Conservation (phyloP, 2,113 vertebrate genomes). For the Mus spicilegus region DNA sequence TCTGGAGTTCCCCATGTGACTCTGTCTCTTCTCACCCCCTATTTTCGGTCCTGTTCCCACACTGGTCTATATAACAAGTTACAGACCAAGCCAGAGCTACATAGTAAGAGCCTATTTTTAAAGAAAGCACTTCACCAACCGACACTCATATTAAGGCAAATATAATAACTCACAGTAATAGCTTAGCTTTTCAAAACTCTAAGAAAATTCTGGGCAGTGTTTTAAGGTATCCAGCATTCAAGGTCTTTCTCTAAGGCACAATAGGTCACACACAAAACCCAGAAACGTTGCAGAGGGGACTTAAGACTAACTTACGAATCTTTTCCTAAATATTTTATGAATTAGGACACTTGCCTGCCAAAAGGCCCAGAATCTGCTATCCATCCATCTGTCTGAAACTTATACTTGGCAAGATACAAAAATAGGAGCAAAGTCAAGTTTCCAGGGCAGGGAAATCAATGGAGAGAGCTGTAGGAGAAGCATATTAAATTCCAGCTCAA, state of each 20-base stretch:
- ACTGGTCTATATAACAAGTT: not conserved
- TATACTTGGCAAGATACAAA: conserved; percentile 46
- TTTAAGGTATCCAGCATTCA: not conserved
- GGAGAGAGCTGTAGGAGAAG: not conserved
- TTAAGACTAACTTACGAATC: not conserved
- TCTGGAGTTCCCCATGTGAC: no score
- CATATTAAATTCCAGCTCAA: conserved; percentile 56
- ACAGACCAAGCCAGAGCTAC: no score
- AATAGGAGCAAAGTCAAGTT: conserved; percentile 46
- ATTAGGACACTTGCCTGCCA: conserved; percentile 42
- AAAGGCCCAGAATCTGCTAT: not conserved
- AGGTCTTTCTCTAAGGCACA: not conserved
- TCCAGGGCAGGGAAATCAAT: conserved; percentile 31
- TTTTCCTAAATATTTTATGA: not conserved
- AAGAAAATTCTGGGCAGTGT: not conserved
- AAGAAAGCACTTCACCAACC: not conserved
- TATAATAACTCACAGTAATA: not conserved
- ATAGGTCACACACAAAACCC: not conserved
- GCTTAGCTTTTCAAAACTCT: not conserved
- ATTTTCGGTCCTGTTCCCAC: no score
- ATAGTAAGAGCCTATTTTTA: not conserved
- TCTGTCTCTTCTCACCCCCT: no score
- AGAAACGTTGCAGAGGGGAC: not conserved
- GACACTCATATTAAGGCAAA: not conserved
- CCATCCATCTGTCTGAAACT: conserved; percentile 30